These are phyloP conservation scores for Homarus gammarus DNA, from an alignment of 2,888 invertebrate genomes.

Conservation along the genomic window DNA sequence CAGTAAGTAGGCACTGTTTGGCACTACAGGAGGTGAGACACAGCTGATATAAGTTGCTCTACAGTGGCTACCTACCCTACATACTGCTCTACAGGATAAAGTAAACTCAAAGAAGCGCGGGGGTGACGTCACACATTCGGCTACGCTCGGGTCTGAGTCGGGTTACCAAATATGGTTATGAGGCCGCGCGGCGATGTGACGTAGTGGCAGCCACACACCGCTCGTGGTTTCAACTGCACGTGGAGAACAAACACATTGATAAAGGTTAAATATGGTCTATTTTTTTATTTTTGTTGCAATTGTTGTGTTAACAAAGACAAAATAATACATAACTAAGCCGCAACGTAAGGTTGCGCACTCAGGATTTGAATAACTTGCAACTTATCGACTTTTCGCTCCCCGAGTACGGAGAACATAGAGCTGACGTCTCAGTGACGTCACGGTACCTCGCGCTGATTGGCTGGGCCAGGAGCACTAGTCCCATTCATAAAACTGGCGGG, in stretches of 20 bases:
- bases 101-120: slow-evolving; percentile 41
- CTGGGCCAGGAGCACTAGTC: slow-evolving; percentile 25
- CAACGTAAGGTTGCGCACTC: slow-evolving; percentile 13
- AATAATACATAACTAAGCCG: neutral
- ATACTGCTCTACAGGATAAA: neutral
- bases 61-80: neutral
- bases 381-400: slow-evolving; percentile 58
- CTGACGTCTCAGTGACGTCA: slow-evolving; percentile 62
- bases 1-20: slow-evolving; percentile 35
- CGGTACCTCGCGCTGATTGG: slow-evolving; percentile 54
- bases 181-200: slow-evolving; percentile 43
- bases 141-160: slow-evolving; percentile 53
- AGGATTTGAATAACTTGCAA: slow-evolving; percentile 57
- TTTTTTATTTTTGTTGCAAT: neutral
- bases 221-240: slow-evolving; percentile 33
- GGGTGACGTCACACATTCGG: slow-evolving; percentile 61
- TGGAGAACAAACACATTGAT: slow-evolving; percentile 27
- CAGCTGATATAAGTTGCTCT: neutral
- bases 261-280: no score
- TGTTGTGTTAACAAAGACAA: neutral
- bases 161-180: slow-evolving; percentile 66
- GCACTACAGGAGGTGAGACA: slow-evolving; percentile 22
- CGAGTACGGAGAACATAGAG: slow-evolving; percentile 52
- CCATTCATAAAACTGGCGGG: slow-evolving; percentile 70
- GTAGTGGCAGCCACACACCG: slow-evolving; percentile 47